Evolutionary conservation across 2,113 vertebrate species (phyloP), one percentile per base, ranked within the genome.

Genomic region (Cariama cristata): DNA sequence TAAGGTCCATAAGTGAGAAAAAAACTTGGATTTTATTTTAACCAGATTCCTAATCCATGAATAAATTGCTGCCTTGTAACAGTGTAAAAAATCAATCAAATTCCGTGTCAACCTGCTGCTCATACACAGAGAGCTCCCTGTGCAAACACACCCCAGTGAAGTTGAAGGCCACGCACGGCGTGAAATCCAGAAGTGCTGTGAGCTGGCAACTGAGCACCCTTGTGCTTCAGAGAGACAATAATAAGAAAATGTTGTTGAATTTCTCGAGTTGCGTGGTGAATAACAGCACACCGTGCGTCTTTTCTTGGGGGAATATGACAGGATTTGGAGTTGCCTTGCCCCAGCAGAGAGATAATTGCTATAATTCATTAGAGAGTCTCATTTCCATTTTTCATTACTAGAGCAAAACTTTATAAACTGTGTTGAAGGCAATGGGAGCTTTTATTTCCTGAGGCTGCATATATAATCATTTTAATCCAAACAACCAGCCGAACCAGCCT

Each of bases 311-410:
- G 69, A 76, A 76, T 88, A 44, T 21, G 14, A 33, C 49, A 76
- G n/a, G 69, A 94, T 91, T 95, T 66, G 66, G 66, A 81, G 45
- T 53, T 88, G 58, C 35, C 66, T 94, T 89, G 74, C 69, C 96
- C 89, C 95, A 96, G 77, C 63, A 96, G 96, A 93, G 74, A 92
- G 52, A 87, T 96, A 96, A 96, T 96, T 95, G 84, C 77, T 83
- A 12, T 85, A 96, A 96, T 91, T 96, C 96, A 91, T 96, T 94
- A 73, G 80, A 96, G 94, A 95, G 30, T 12, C 38, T 93, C 18
- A 95, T 97, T 96, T 93, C 69, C 63, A 95, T 96, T 96, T 97
- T 90, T 94, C 93, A 96, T 96, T 97, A 96, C 52, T 76, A 66
- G 38, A 95, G 40, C 40, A 93, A 91, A 93, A 89, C 80, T 94